Evolutionary conservation across 2,888 invertebrate genomes (phyloP).

Genomic region (Noctua pronuba): DNA sequence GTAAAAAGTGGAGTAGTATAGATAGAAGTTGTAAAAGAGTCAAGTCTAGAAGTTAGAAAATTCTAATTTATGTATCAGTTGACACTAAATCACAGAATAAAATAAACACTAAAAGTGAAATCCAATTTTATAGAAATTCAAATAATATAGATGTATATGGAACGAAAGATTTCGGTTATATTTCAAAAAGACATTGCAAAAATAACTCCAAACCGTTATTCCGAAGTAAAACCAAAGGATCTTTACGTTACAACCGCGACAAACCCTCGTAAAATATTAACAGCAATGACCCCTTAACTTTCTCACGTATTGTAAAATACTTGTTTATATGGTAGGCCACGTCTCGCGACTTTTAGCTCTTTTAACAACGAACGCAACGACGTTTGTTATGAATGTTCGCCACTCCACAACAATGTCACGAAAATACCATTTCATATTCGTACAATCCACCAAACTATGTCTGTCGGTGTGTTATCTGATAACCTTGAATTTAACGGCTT

Average conservation of each 20-base stretch:
- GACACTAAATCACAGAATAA: neutral
- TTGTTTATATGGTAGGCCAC: constrained; percentile 66
- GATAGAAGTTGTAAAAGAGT: neutral
- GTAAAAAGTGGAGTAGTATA: neutral
- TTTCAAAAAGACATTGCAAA: constrained; percentile 6
- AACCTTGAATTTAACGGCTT: constrained; percentile 64
- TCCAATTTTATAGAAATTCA: neutral
- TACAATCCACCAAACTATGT: constrained; percentile 62
- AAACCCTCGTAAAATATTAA: constrained; percentile 76
- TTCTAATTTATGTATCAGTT: constrained; percentile 1
- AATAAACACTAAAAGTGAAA: neutral
- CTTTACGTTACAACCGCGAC: constrained; percentile 59
- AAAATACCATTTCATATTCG: constrained; percentile 69
- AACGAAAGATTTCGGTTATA: neutral
- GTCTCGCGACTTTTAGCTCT: constrained; percentile 71
- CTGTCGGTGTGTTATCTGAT: constrained; percentile 56
- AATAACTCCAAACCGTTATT: constrained; percentile 45
- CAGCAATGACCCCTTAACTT: constrained; percentile 74
- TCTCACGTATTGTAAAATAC: constrained; percentile 71
- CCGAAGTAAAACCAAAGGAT: constrained; percentile 40
- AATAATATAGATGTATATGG: neutral
- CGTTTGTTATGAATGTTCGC: constrained; percentile 58
- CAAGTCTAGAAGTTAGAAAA: constrained; percentile 7
- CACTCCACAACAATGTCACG: constrained; percentile 64
- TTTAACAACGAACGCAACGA: constrained; percentile 64